Conservation (phyloP, 2,888 invertebrate genomes). For the Megalurothrips usitatus region DNA sequence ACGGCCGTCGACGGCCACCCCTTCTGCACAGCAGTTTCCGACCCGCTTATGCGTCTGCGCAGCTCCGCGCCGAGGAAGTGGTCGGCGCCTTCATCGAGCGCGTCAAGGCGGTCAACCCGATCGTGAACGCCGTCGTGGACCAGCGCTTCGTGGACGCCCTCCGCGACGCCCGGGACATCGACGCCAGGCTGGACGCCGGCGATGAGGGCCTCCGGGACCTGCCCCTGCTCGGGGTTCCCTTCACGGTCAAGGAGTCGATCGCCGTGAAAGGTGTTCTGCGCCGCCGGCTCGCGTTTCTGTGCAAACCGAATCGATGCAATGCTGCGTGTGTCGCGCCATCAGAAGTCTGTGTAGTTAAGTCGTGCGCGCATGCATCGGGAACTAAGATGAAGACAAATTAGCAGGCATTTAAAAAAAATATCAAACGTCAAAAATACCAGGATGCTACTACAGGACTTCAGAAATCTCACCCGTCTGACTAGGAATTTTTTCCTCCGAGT, state of each 20-base stretch:
- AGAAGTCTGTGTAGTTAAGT: no score
- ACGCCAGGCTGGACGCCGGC: constrained; percentile 61
- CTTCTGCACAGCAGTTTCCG: no score
- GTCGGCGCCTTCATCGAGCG: constrained; percentile 73
- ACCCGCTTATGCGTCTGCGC: neutral
- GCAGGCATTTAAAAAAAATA: no score
- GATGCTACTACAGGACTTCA: no score
- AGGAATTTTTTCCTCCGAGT: no score
- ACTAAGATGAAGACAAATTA: no score
- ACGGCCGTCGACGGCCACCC: no score
- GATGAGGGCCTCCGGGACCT: constrained; percentile 62
- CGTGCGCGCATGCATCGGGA: no score
- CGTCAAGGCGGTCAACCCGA: constrained; percentile 74
- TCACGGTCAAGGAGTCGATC: constrained; percentile 85
- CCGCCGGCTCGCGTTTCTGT: no score
- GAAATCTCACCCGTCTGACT: no score
- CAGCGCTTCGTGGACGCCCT: constrained; percentile 74
- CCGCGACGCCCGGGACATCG: constrained; percentile 71
- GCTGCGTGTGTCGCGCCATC: neutral
- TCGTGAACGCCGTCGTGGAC: constrained; percentile 79
- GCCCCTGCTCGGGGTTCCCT: constrained; percentile 86
- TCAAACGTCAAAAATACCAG: no score
- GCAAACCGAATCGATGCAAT: neutral
- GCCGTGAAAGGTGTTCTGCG: constrained; percentile 57
- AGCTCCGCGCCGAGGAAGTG: constrained; percentile 70